Percentiles rank a stretch among this genome's conserved stretches.
These are phyloP conservation scores for Tethea ocularis DNA, from an alignment of 2,888 invertebrate species.

Conservation along the genomic window DNA sequence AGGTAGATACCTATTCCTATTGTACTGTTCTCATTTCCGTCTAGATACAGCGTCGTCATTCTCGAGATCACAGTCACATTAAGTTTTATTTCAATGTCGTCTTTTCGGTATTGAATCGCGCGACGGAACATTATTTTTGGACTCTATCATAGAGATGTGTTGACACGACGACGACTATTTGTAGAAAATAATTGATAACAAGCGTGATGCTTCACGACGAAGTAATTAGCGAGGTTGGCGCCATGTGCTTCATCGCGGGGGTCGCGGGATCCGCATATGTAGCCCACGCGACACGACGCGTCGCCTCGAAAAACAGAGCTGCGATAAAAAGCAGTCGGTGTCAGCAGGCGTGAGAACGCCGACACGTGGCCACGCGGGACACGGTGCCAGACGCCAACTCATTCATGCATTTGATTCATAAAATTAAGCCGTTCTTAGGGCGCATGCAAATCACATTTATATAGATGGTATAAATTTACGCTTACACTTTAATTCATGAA, in stretches of 20 bases:
- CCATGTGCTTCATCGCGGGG: slow-evolving; percentile 75
- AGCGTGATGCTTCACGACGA: slow-evolving; percentile 55
- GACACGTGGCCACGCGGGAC: slow-evolving; percentile 67
- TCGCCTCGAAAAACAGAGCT: slow-evolving; percentile 59
- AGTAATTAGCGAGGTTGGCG: slow-evolving; percentile 76
- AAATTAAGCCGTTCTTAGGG: slow-evolving; percentile 57
- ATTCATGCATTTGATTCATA: slow-evolving; percentile 83
- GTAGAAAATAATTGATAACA: slow-evolving; percentile 10
- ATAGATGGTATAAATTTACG: slow-evolving; percentile 10
- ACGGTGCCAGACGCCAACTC: slow-evolving; percentile 54
- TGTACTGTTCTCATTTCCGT: slow-evolving; percentile 65
- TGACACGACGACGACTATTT: slow-evolving; percentile 7
- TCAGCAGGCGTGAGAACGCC: slow-evolving; percentile 71
- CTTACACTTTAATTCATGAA: too few species aligned
- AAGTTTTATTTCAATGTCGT: slow-evolving; percentile 35
- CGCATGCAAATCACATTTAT: slow-evolving; percentile 26
- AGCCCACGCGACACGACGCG: slow-evolving; percentile 71
- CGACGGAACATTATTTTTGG: slow-evolving; percentile 6
- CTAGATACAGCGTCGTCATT: slow-evolving; percentile 36
- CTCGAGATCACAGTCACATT: slow-evolving; percentile 25
- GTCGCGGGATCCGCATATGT: slow-evolving; percentile 71
- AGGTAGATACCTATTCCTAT: slow-evolving; percentile 43
- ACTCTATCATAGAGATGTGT: slow-evolving; percentile 15
- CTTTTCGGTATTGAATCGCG: slow-evolving; percentile 14
- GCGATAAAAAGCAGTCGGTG: slow-evolving; percentile 72